Evolutionary conservation across 2,888 invertebrate species (phyloP).

Genomic region (Sinhomidia bicolor): DNA sequence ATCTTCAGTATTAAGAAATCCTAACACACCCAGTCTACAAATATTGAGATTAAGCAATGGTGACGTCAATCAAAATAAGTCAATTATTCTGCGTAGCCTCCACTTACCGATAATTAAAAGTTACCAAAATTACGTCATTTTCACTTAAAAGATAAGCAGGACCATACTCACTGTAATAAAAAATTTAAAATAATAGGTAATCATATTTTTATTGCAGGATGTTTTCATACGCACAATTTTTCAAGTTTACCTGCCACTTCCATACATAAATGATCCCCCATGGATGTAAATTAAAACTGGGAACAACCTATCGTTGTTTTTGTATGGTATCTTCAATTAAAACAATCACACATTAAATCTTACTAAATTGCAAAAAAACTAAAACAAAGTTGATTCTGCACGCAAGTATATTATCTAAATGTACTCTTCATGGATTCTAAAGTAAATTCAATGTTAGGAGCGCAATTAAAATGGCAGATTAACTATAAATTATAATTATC

Average conservation of each 20-base stretch:
- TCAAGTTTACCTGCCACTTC: constrained; percentile 47
- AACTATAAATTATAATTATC: too few relatives aligned
- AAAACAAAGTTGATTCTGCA: too few relatives aligned
- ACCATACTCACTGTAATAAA: constrained; percentile 63
- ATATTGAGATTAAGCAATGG: too few relatives aligned
- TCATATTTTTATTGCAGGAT: not conserved
- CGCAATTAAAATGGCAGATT: too few relatives aligned
- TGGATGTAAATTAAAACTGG: constrained; percentile 75
- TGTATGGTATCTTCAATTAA: constrained; percentile 41
- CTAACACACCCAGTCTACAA: constrained; percentile 39
- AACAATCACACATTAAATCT: too few relatives aligned
- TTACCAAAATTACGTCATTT: constrained; percentile 68
- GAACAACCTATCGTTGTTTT: constrained; percentile 21
- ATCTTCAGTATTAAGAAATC: constrained; percentile 76
- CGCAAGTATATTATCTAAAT: too few relatives aligned
- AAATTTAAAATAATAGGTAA: not conserved
- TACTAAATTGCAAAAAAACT: too few relatives aligned
- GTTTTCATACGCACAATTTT: not conserved
- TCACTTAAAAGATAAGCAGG: constrained; percentile 67
- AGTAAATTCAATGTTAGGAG: too few relatives aligned
- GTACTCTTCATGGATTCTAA: too few relatives aligned
- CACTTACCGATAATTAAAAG: constrained; percentile 68
- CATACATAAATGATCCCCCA: constrained; percentile 74
- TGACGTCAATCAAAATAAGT: not conserved
- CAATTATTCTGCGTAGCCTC: constrained; percentile 25